Evolutionary conservation across 1,140 invertebrate genomes (phyloP).

Genomic region (Solen grandis): DNA sequence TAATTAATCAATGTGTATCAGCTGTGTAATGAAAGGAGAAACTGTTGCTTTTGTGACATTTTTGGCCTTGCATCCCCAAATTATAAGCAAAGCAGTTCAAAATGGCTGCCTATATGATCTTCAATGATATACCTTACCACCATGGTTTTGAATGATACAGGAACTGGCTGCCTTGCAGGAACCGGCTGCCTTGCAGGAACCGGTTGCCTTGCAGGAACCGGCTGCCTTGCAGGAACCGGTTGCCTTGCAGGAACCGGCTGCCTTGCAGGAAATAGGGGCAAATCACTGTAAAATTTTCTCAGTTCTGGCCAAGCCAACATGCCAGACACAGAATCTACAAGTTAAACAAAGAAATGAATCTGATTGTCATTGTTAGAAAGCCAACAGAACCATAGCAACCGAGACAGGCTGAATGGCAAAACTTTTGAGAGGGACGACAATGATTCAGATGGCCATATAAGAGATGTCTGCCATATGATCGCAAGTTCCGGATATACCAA

Average conservation of each 20-base stretch:
- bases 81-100: too few relatives aligned
- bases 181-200: conserved; percentile 99
- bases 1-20: too few relatives aligned
- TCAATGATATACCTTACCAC: too few relatives aligned
- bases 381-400: conserved; percentile 80
- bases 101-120: too few relatives aligned
- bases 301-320: conserved; percentile 83
- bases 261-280: conserved; percentile 51
- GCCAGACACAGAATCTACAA: conserved; percentile 90
- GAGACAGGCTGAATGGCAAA: not conserved
- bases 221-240: conserved; percentile 84
- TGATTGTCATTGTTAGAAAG: conserved; percentile 94
- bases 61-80: too few relatives aligned
- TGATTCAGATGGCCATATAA: too few relatives aligned
- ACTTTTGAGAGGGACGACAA: not conserved
- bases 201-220: conserved; percentile 97
- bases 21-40: too few relatives aligned
- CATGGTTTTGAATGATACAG: too few relatives aligned
- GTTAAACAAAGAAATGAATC: conserved; percentile 91
- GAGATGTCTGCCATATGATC: too few relatives aligned
- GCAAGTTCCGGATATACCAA: not conserved
- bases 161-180: too few relatives aligned
- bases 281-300: conserved; percentile 82
- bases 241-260: conserved; percentile 77
- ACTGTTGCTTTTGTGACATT: too few relatives aligned